Base-by-base conservation (phyloP, 2,113 vertebrate genomes). In the Otolemur garnettii region DNA sequence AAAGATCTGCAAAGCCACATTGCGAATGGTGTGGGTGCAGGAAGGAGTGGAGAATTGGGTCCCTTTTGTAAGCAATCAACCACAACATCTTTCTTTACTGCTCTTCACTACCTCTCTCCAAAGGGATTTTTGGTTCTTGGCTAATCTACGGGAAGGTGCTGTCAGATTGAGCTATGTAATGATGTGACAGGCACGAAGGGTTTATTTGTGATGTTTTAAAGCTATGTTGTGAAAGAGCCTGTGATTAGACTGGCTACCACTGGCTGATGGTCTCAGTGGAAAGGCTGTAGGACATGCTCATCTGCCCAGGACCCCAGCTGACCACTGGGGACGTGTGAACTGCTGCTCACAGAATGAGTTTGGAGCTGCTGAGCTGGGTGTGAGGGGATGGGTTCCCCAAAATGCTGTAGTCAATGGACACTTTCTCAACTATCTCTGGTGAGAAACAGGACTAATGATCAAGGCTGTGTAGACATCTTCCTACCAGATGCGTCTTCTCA, bases 171-270 rank as follows among this genome's bases (percentile, higher is more conserved):
- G 13, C 55, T 57, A 62, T 57, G 35, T 81, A 33, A 68, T 57
- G n/a, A 7, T 19, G 62, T 13, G 7, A 69, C 21, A 53, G 71
- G 30, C 60, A 45, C 10, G 57, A 82, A 2, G 90, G 19, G 22
- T 87, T 90, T 83, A 86, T 89, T 66, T 74, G 53, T 66, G 45
- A 60, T 91, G 17, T 84, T 83, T 88, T 19, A 85, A 77, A 68
- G 53, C 26, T 84, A 21, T 1, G 5, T 30, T 72, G 42, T 62
- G 28, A 21, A 93, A 78, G 9, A 26, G 57, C 28, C 53, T 90
- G 11, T 55, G 55, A 42, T 79, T 64, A 68, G 50, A 80, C 6
- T 62, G 13, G 24, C 79, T 66, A 35, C 74, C 74, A 71, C 57
- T 81, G 79, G 55, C 45, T 42, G 14, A 35, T 55, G 35, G n/a